phyloP scores from a whole-genome alignment of 2,113 vertebrate genomes.

The Bagarius yarrelli region DNA sequence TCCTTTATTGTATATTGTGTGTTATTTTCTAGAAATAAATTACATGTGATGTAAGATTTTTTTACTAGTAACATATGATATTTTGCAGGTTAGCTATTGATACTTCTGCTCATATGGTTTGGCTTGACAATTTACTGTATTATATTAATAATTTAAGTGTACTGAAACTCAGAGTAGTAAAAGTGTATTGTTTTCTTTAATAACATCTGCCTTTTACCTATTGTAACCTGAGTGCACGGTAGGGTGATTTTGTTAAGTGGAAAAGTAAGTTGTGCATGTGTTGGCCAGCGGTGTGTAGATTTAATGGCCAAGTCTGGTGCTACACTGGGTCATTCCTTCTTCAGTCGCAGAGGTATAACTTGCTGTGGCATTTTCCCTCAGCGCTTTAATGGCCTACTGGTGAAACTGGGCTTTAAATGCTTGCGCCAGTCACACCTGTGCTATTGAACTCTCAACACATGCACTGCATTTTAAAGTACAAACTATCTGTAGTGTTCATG shows the following conservation, averaged over 20 bases:
- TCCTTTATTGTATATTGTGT: neutral
- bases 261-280: conserved; percentile 20
- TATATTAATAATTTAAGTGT: neutral
- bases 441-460: conserved; percentile 45
- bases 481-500: conserved; percentile 23
- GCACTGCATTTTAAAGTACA: conserved; percentile 29
- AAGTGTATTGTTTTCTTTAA: neutral
- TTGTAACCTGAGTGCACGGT: conserved; percentile 23
- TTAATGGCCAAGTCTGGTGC: conserved; percentile 35
- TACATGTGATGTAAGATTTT: neutral
- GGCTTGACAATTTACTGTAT: neutral
- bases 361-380: conserved; percentile 53
- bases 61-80: neutral
- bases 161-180: neutral
- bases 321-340: conserved; percentile 33
- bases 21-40: neutral
- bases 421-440: conserved; percentile 46
- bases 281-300: conserved; percentile 14
- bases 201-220: neutral
- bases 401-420: conserved; percentile 48
- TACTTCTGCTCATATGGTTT: neutral
- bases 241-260: conserved; percentile 16
- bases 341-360: conserved; percentile 48
- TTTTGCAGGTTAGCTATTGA: neutral
- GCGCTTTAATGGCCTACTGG: conserved; percentile 57